Evolutionary conservation across 1,140 invertebrate species (phyloP), one percentile per base, ranked within the genome.

Genomic region (Propsilocerus akamusi): DNA sequence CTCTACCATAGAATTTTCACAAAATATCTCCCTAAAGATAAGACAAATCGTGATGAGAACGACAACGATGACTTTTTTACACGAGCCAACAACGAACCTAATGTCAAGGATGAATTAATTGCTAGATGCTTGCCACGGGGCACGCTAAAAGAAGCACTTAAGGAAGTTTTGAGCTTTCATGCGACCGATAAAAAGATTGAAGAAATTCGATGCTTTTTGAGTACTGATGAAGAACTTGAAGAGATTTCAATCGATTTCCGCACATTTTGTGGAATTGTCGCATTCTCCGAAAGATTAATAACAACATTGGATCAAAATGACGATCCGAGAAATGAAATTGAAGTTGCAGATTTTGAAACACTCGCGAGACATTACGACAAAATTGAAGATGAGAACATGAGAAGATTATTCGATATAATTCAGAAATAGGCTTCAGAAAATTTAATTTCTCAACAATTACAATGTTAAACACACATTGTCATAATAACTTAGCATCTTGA

Each of bases 261-360:
- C 2, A 60, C 63, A 11, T 77, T 73, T 72, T 74, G 72, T 52
- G 73, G 74, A 7, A 57, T 76, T n/a, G 72, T 73, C n/a, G 72
- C 73, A 0, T 64, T 69, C 30, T 65, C 63, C 5, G 74, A 77
- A 50, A 63, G 75, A 48, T 52, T 70, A 5, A 51, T 73, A 0
- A 57, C 70, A 17, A 57, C 64, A 4, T 55, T 70, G 23, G 55
- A 60, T 1, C 54, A 26, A 3, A 58, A 58, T 32, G 59, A 68
- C 8, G 53, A 65, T 48, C 63, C 63, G 2, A 58, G 60, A 52
- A 63, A 65, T 53, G 63, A 64, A 49, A 53, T 57, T 49, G 63
- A 65, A 26, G 63, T 62, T 34, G 56, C 58, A 1, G 63, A 65
- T 41, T 65, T 64, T 17, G 63, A 58, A 26, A 63, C 62, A 37